Evolutionary conservation across 2,888 invertebrate genomes (phyloP), one percentile per base, ranked within the genome.

Genomic region (Griposia aprilina): DNA sequence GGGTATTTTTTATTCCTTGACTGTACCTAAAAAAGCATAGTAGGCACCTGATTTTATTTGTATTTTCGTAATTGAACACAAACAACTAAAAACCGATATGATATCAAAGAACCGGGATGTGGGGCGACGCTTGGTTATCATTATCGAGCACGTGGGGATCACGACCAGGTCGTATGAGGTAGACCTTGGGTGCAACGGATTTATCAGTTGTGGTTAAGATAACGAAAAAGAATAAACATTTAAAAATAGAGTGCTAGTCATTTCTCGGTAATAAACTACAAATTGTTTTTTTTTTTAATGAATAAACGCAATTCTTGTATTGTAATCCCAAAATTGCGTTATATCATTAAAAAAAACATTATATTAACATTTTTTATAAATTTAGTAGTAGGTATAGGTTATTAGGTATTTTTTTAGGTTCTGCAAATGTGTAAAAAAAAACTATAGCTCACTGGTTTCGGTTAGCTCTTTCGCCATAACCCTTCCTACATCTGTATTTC

Each of bases 131-230:
- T 67, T 74, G 30, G 78, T 59, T 72, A 83, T 74, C 82, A 36
- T 6, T 74, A 80, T 70, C 78, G 7, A 57, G 20, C 82, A 74
- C 78, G 83, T 71, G 74, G 62, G 23, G 67, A 78, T 71, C 82
- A 83, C 69, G 74, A 70, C 71, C 74, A 66, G 82, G 52, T 83
- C 83, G 50, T 60, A 65, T 59, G 79, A 75, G 36, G 48, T 7
- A 41, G 68, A 60, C 71, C 68, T 83, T 76, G 82, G 55, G 10
- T 60, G 26, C 68, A 69, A 82, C 55, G 57, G 45, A n/a, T 50
- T 15, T 52, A 52, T 66, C 59, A 60, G 26, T 62, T 48, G 30
- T 8, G 30, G 41, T 59, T 60, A 20, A 52, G 57, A 67, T 76
- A 55, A 13, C 57, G 10, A 8, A 6, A 17, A 48, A 36, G 17